These are phyloP conservation scores for Neostethus bicornis DNA, from an alignment of 2,797 vertebrate genomes.

Conservation along the genomic window DNA sequence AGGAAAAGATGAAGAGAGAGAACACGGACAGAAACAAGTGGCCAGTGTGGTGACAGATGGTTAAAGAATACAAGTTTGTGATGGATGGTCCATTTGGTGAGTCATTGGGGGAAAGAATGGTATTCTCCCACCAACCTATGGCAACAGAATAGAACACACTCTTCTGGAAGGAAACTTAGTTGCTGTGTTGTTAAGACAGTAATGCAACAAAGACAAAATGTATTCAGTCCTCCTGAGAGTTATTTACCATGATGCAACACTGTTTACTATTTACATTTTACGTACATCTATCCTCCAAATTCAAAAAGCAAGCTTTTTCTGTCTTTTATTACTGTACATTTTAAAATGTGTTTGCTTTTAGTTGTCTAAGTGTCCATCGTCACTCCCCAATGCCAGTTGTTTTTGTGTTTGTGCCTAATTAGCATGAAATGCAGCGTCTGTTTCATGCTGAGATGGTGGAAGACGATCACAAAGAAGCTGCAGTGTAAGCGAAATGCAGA, in stretches of 20 bases:
- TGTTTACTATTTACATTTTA: no score
- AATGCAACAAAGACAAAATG: not conserved
- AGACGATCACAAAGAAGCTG: slow-evolving; percentile 36
- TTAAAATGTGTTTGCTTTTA: not conserved
- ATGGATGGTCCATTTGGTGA: not conserved
- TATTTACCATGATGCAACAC: no score
- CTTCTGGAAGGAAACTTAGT: not conserved
- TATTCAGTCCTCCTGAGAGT: not conserved
- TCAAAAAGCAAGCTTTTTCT: not conserved
- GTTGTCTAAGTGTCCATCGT: slow-evolving; percentile 15
- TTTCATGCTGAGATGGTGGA: not conserved
- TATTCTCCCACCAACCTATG: not conserved
- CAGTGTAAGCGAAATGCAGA: slow-evolving; percentile 36
- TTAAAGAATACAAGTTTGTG: not conserved
- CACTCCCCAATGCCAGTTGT: slow-evolving; percentile 6
- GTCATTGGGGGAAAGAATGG: not conserved
- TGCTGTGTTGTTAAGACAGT: not conserved
- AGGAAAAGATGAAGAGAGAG: slow-evolving; percentile 19
- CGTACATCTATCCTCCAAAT: not conserved
- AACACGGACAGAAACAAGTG: slow-evolving; percentile 3
- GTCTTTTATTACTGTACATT: not conserved
- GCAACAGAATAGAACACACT: not conserved
- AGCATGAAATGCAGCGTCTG: slow-evolving; percentile 10
- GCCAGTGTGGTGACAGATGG: not conserved
- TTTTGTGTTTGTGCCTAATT: slow-evolving; percentile 51